Base-by-base conservation (phyloP, 2,797 vertebrate species). In the Arrhamphus sclerolepis region DNA sequence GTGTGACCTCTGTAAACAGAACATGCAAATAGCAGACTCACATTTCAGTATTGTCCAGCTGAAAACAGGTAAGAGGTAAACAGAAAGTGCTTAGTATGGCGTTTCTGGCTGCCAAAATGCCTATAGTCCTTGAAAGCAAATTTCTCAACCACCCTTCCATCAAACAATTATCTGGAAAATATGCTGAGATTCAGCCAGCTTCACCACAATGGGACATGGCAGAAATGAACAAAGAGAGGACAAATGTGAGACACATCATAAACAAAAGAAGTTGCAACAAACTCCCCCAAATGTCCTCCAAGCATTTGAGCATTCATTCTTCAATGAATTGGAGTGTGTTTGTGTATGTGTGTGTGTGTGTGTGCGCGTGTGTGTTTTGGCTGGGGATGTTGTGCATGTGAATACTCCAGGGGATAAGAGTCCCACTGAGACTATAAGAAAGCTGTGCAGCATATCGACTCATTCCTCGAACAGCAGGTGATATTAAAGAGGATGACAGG, bases 181-280 rank as follows among this genome's bases (percentile, higher is more conserved):
- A 82, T 66, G 68, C 74, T 22, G 70, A 1, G 83, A 84, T 90
- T 86, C 86, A 72, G 86, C 78, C 77, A 73, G 78, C 83, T 88
- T 87, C 83, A 68, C 46, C 46, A 29, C 40, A n/a, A 70, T 58
- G 54, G 66, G 64, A 79, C 55, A 50, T 72, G 77, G 68, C 65
- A 66, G 50, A 76, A 69, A 70, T 55, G 28, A 31, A 20, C 3
- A 26, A 21, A 38, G 28, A 46, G 10, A 29, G 39, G 20, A 62
- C 43, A 38, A 49, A 65, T 49, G 44, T 48, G 54, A 13, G 47
- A 53, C 18, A 21, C 21, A 13, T 57, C 11, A 1, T 20, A 16
- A 50, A 63, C 20, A 24, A 58, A 39, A 51, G 46, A 47, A 13
- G 47, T 2, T 51, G 44, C 17, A 19, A 16, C 48, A 56, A 64